phyloP scores from a whole-genome alignment of 2,888 invertebrate species.

The Meghimatium bilineatum region DNA sequence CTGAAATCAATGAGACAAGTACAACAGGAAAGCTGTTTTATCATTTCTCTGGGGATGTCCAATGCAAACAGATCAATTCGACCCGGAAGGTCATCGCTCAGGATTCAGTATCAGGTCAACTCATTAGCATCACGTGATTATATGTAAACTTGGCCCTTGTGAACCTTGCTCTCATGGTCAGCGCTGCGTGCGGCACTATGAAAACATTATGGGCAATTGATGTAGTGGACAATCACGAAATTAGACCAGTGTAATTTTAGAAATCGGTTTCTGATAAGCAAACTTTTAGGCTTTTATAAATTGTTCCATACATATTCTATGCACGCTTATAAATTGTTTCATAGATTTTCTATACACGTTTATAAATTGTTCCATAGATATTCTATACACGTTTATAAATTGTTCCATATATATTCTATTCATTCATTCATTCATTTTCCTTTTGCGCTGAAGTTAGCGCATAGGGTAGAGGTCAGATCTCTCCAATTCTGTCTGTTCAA shows the following conservation, averaged over 20 bases:
- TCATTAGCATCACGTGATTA: conserved; percentile 46
- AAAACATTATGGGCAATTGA: not conserved
- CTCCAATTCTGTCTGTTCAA: no score
- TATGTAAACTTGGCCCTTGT: conserved; percentile 38
- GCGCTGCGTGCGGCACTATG: not conserved
- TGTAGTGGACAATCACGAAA: not conserved
- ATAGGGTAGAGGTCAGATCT: no score
- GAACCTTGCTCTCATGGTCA: conserved; percentile 32
- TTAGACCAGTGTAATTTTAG: not conserved
- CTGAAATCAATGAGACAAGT: not conserved
- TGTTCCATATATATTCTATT: no score
- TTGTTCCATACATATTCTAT: no score
- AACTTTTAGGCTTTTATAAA: no score
- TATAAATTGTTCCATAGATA: no score
- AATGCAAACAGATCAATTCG: not conserved
- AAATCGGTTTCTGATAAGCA: no score
- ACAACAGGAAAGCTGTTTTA: not conserved
- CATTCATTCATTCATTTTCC: no score
- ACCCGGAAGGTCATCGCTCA: conserved; percentile 23
- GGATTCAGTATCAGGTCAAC: conserved; percentile 41
- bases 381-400: no score
- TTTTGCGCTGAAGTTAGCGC: no score
- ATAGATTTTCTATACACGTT: no score
- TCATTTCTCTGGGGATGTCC: not conserved
- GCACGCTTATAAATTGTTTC: no score